Base-by-base conservation (phyloP, 1,140 invertebrate species). In the Oedothorax gibbosus region DNA sequence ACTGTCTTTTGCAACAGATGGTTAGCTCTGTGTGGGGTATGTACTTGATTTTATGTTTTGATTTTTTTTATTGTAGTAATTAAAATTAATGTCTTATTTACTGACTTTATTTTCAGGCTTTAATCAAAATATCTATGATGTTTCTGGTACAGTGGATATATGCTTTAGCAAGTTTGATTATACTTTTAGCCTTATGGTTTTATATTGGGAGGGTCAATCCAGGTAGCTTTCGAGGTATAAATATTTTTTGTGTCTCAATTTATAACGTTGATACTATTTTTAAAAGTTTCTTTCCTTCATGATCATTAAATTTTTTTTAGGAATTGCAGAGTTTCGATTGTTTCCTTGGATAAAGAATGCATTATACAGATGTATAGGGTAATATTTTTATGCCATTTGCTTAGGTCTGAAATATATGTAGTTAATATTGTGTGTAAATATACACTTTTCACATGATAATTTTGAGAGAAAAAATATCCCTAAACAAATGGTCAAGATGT, bases 131-230 rank as follows among this genome's bases (percentile, higher is more conserved):
- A 3, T 88, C 95, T 7, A 94, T 99, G 77, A 98, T 99, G 96
- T 93, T 98, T 88, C 91, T 97, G 78, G 96, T 98, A 7, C 94
- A 98, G 89, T 98, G 96, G 96, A 93, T 93, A 53, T 98, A 98
- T 90, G 96, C 97, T 53, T 89, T 97, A 49, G 93, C 94, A 21
- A 96, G 95, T 89, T 92, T 98, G 69, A 90, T 93, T 7, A 93
- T 94, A 10, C 93, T 97, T 83, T 94, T 96, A 89, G 90, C 97
- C 50, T 92, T 98, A 65, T 98, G 96, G 94, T 93, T 97, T 87
- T 98, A 99, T 89, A 96, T 99, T 79, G 96, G 96, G 12, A 94
- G 95, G 62, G 95, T 96, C 8, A 98, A 97, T 91, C 97, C 97
- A 7, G 96, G 97, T 7, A 95, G 97, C 10, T 97, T 96, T 89